phyloP scores from a whole-genome alignment of 2,113 vertebrate species.

The Bubo blakistoni region DNA sequence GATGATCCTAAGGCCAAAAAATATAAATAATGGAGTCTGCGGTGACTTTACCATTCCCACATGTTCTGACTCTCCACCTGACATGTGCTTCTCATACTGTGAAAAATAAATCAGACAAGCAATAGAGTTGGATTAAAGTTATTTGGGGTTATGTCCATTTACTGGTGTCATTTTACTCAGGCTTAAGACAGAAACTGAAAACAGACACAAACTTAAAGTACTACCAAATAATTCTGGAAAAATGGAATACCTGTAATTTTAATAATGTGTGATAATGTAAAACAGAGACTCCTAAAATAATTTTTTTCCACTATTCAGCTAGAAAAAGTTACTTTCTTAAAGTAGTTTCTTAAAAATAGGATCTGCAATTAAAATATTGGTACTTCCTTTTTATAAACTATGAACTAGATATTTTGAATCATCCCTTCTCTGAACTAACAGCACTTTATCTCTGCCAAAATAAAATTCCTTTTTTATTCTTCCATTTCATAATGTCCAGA shows the following conservation, averaged over 20 bases:
- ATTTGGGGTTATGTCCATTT: background rate
- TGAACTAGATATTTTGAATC: background rate
- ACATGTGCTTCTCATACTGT: background rate
- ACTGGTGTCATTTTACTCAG: background rate
- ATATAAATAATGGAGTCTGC: background rate
- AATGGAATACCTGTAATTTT: background rate
- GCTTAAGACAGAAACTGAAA: background rate
- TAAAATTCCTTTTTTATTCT: background rate
- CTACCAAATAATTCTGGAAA: background rate
- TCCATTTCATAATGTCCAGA: background rate
- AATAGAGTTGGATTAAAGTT: background rate
- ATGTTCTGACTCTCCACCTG: background rate
- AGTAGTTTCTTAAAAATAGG: background rate
- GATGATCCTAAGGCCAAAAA: background rate
- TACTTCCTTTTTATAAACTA: background rate
- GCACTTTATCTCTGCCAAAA: background rate
- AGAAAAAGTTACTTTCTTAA: background rate
- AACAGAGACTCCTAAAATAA: background rate
- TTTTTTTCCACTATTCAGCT: background rate
- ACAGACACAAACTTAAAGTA: background rate
- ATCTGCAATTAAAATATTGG: background rate
- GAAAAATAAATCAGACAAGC: background rate
- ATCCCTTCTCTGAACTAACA: background rate
- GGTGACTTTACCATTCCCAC: background rate
- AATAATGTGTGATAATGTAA: background rate